Evolutionary conservation across 2,113 vertebrate genomes (phyloP).

Genomic region (Coturnix japonica): DNA sequence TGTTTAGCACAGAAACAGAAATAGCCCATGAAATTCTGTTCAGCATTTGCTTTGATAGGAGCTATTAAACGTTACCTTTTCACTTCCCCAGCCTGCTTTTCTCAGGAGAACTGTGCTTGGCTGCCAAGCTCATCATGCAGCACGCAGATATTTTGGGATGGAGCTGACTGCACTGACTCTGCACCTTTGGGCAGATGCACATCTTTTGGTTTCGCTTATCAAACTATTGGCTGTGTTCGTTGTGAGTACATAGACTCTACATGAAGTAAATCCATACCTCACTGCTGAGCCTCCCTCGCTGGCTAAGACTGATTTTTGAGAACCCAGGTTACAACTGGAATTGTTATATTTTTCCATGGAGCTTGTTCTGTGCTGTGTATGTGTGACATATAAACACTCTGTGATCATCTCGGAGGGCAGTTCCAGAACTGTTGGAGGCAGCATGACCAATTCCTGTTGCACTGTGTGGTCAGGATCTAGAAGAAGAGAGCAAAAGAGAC

Average conservation of each 20-base stretch:
- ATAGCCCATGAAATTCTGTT: conserved; percentile 52
- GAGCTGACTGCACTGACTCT: conserved; percentile 28
- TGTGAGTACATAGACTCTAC: background rate
- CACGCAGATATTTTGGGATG: background rate
- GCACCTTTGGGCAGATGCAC: background rate
- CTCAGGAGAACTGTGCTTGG: background rate
- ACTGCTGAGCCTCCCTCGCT: background rate
- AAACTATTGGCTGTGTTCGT: background rate
- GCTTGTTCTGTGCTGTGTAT: background rate
- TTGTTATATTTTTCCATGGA: background rate
- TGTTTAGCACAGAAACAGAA: conserved; percentile 60
- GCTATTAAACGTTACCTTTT: conserved; percentile 36
- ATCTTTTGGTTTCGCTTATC: conserved; percentile 14
- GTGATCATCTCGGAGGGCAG: background rate
- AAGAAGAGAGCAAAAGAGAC: background rate
- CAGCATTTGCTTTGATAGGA: conserved; percentile 27
- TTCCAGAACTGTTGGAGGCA: background rate
- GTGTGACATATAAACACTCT: background rate
- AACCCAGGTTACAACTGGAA: background rate
- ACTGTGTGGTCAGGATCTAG: background rate
- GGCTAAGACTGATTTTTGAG: background rate
- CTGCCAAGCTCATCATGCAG: conserved; percentile 20
- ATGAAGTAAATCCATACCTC: background rate
- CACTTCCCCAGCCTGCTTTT: conserved; percentile 25
- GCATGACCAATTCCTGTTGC: background rate